These are phyloP conservation scores for Otus sunia DNA, from an alignment of 2,113 vertebrate genomes.

Conservation along the genomic window DNA sequence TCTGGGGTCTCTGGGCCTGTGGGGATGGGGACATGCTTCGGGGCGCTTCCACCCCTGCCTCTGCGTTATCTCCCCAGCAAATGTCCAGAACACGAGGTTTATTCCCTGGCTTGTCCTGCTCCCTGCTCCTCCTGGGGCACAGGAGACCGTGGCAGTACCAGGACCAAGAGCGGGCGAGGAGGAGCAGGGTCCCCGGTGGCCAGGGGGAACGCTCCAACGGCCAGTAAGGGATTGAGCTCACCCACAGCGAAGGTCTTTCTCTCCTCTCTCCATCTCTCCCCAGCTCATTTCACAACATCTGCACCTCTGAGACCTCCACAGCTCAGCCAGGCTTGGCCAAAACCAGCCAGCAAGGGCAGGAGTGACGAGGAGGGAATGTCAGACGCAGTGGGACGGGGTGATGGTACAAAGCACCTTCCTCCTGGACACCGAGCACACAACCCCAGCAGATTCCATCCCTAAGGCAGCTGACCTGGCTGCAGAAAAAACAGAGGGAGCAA, in stretches of 20 bases:
- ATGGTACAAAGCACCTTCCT: rapidly evolving
- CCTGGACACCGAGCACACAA: rapidly evolving
- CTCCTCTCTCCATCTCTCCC: neutral
- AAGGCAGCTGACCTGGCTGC: neutral
- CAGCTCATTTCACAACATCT: neutral
- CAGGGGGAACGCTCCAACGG: rapidly evolving
- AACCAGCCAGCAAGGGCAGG: neutral
- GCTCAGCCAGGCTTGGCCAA: neutral
- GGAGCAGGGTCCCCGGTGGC: rapidly evolving
- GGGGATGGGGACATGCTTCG: neutral
- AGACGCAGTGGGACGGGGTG: rapidly evolving
- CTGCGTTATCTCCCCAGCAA: neutral
- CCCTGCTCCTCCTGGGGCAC: neutral
- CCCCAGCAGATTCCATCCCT: neutral
- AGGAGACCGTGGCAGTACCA: neutral
- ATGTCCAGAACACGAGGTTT: neutral
- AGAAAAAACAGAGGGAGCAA: neutral
- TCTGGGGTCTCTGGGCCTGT: rapidly evolving
- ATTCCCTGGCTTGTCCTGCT: neutral
- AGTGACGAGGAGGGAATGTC: neutral
- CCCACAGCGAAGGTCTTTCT: rapidly evolving
- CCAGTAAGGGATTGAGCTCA: neutral
- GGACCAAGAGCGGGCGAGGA: neutral
- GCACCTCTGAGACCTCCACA: neutral
- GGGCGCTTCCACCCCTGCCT: neutral